phyloP scores from a whole-genome alignment of 2,888 invertebrate species.

The Torymus texanus region DNA sequence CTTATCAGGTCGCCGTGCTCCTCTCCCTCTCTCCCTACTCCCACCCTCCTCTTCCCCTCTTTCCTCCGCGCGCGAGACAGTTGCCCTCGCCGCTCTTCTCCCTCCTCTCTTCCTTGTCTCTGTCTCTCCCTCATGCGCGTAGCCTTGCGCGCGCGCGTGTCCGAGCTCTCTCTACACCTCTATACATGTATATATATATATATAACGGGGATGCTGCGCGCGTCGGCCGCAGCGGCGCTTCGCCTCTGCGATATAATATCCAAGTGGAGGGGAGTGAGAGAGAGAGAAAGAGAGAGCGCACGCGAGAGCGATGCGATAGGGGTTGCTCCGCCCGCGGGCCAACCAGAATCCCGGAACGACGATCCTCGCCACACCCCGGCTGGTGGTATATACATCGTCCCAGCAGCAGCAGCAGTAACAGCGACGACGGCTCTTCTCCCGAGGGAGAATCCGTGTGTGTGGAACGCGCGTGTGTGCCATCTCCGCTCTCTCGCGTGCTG shows the following conservation, averaged over 20 bases:
- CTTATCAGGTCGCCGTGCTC: slow-evolving; percentile 35
- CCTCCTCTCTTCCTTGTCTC: too few species aligned
- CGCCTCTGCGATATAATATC: neutral
- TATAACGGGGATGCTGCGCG: slow-evolving; percentile 55
- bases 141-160: neutral
- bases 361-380: slow-evolving; percentile 72
- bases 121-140: too few species aligned
- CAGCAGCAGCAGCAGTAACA: slow-evolving; percentile 65
- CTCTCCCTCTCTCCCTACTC: neutral
- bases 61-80: neutral
- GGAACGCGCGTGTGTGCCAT: slow-evolving; percentile 67
- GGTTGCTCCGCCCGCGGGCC: slow-evolving; percentile 75
- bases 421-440: slow-evolving; percentile 67
- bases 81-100: too few species aligned
- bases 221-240: slow-evolving; percentile 47
- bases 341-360: slow-evolving; percentile 72
- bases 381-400: slow-evolving; percentile 61
- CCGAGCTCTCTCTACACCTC: slow-evolving; percentile 5
- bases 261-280: slow-evolving; percentile 39
- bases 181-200: slow-evolving; percentile 1
- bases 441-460: slow-evolving; percentile 62
- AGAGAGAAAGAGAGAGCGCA: slow-evolving; percentile 54
- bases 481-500: slow-evolving; percentile 65
- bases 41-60: neutral
- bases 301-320: slow-evolving; percentile 66